phyloP scores from a whole-genome alignment of 2,113 vertebrate species.

The Apteryx mantelli region DNA sequence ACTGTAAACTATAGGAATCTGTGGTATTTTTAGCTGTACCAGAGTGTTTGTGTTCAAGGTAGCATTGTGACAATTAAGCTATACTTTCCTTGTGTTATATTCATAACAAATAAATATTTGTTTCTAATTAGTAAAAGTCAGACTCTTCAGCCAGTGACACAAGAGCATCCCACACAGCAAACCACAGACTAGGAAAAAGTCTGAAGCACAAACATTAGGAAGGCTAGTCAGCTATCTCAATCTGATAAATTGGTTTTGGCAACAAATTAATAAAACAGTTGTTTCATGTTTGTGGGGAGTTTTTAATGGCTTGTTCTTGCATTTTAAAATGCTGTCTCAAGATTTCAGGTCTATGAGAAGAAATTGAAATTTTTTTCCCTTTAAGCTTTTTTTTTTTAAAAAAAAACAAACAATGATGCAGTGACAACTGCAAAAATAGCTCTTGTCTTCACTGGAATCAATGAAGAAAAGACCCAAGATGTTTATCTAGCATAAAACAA shows the following conservation, averaged over 20 bases:
- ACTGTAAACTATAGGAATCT: background rate
- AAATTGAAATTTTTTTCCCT: background rate
- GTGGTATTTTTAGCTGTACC: background rate
- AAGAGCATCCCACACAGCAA: background rate
- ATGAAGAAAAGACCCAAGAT: background rate
- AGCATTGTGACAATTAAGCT: background rate
- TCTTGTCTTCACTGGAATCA: background rate
- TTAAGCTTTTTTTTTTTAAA: background rate
- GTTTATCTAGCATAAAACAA: background rate
- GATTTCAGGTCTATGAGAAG: constrained; percentile 4
- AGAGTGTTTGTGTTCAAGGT: background rate
- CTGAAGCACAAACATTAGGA: background rate
- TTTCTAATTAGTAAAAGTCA: background rate
- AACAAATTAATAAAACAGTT: constrained; percentile 7
- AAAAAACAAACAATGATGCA: background rate
- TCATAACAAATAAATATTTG: background rate
- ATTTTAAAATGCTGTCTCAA: background rate
- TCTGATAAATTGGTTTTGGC: constrained; percentile 6
- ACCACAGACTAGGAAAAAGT: background rate
- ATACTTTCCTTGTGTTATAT: background rate
- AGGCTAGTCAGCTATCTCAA: background rate
- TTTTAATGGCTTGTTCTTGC: constrained; percentile 3
- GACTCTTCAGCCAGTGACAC: background rate
- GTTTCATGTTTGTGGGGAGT: background rate
- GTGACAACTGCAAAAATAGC: background rate